phyloP scores from a whole-genome alignment of 2,888 invertebrate species.

The Willowsia nigromaculata region DNA sequence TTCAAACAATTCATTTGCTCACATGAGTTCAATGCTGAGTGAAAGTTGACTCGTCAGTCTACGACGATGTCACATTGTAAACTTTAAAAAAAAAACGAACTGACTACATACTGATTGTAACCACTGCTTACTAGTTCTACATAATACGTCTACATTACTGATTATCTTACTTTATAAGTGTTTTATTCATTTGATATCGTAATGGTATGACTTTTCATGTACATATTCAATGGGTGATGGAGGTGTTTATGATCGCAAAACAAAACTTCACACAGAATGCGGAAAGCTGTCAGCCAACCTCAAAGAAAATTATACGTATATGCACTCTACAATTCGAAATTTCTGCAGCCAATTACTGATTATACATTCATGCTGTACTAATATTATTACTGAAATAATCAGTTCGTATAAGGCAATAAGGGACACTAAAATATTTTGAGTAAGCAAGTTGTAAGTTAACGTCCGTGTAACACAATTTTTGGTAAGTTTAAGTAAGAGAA shows the following conservation, averaged over 20 bases:
- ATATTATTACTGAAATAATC: background rate
- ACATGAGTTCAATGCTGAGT: background rate
- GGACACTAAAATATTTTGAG: too few species aligned
- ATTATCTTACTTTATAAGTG: background rate
- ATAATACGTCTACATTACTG: too few species aligned
- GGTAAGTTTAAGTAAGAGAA: too few species aligned
- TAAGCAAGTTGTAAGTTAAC: too few species aligned
- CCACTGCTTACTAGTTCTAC: background rate
- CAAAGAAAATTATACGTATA: background rate
- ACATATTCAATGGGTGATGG: background rate
- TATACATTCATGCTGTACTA: background rate
- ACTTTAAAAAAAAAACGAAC: too few species aligned
- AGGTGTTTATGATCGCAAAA: background rate
- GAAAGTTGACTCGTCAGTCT: background rate
- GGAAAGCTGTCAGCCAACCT: background rate
- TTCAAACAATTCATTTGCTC: background rate
- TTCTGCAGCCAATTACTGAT: background rate
- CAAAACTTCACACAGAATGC: background rate
- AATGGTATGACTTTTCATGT: constrained; percentile 2
- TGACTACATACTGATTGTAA: background rate
- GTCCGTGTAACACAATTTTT: too few species aligned
- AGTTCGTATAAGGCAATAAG: too few species aligned
- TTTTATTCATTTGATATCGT: constrained; percentile 25
- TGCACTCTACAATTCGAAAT: background rate
- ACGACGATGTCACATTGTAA: background rate